These are phyloP conservation scores for Psittacara wagleri DNA, from an alignment of 2,113 vertebrate species.

Conservation along the genomic window DNA sequence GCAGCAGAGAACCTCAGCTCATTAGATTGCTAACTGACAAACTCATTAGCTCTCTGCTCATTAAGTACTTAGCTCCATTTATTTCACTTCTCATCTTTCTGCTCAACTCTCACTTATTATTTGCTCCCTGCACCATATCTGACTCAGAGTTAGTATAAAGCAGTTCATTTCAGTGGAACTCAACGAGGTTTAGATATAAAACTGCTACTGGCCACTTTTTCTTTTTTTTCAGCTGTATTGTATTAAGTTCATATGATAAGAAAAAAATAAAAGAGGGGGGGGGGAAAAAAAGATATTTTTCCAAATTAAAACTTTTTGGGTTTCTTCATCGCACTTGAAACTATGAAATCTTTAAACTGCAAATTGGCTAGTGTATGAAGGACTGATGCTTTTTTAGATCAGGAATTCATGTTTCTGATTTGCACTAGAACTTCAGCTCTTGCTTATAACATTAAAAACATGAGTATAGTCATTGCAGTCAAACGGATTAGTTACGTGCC, in stretches of 20 bases:
- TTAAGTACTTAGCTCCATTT: slow-evolving; percentile 70
- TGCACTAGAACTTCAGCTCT: background rate
- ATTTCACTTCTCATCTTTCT: slow-evolving; percentile 44
- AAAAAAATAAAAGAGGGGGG: background rate
- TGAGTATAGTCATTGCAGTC: background rate
- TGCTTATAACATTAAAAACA: background rate
- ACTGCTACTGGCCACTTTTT: fast-evolving
- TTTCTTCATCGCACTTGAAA: background rate
- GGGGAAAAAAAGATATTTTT: background rate
- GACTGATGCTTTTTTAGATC: background rate
- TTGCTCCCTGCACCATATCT: slow-evolving; percentile 15
- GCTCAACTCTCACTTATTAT: slow-evolving; percentile 49
- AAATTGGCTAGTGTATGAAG: background rate
- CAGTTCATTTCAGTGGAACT: background rate
- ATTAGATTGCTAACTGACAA: slow-evolving; percentile 69
- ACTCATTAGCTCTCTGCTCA: slow-evolving; percentile 63
- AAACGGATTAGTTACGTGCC: background rate
- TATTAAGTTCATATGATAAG: background rate
- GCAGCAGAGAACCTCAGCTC: slow-evolving; percentile 57
- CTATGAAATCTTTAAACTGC: background rate
- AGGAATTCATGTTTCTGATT: background rate
- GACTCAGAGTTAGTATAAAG: background rate
- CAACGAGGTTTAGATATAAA: background rate
- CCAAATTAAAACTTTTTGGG: background rate
- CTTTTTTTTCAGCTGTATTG: background rate